These are phyloP conservation scores for Nothoprocta perdicaria DNA, from an alignment of 2,113 vertebrate species.

Conservation along the genomic window DNA sequence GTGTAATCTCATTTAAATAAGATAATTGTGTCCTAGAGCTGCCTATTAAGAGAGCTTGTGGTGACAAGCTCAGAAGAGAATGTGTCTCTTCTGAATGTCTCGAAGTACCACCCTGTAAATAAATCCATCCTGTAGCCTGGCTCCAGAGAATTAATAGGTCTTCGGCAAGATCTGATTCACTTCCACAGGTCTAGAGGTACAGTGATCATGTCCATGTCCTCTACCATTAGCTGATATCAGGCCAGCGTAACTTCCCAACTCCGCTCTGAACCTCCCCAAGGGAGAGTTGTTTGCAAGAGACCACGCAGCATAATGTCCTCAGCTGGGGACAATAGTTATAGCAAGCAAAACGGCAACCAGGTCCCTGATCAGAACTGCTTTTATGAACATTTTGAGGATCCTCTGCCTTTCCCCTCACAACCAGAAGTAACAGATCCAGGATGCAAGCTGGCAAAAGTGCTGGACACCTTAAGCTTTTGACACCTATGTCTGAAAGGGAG, in stretches of 20 bases:
- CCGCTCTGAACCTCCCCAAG: rapidly evolving
- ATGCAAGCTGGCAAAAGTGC: background rate
- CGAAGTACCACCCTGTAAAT: background rate
- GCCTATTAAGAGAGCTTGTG: background rate
- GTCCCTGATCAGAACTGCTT: background rate
- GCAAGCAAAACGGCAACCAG: background rate
- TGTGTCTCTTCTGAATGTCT: background rate
- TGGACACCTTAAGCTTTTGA: background rate
- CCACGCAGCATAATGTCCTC: background rate
- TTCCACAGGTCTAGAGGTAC: background rate
- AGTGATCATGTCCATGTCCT: background rate
- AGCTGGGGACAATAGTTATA: background rate
- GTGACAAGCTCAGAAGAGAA: background rate
- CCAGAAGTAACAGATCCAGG: background rate
- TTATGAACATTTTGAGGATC: background rate
- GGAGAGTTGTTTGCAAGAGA: rapidly evolving
- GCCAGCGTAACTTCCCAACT: background rate
- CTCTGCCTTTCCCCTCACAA: rapidly evolving
- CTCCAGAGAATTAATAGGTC: background rate
- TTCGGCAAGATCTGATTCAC: background rate
- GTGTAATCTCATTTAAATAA: background rate
- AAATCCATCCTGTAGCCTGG: background rate
- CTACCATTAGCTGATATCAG: rapidly evolving
- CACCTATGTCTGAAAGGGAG: background rate
- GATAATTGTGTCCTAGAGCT: background rate